These are phyloP conservation scores for Neopelma chrysocephalum DNA, from an alignment of 2,797 vertebrate genomes.

Conservation along the genomic window DNA sequence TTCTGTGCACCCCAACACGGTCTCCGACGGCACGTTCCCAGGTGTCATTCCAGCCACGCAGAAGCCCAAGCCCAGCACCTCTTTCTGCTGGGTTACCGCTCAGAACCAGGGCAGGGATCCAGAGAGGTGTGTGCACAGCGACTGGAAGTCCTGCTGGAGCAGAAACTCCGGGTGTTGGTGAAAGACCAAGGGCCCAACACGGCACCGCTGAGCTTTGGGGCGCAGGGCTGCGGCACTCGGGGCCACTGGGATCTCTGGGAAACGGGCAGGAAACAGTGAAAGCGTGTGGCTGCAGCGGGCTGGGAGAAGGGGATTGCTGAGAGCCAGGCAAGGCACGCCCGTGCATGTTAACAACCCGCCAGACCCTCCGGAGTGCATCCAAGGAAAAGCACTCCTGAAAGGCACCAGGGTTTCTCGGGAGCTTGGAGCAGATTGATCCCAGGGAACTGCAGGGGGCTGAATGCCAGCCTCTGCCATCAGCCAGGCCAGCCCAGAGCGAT, in stretches of 20 bases:
- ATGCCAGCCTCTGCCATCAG: neutral
- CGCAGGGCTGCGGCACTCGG: accelerated
- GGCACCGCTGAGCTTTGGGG: accelerated
- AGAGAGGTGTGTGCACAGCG: accelerated
- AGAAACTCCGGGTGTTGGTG: neutral
- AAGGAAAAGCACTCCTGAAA: neutral
- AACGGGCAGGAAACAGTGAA: neutral
- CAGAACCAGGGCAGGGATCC: neutral
- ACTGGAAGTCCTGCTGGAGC: neutral
- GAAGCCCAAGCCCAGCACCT: neutral
- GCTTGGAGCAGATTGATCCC: neutral
- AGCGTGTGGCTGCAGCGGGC: neutral
- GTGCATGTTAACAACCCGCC: neutral
- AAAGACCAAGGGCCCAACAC: neutral
- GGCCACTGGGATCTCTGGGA: accelerated
- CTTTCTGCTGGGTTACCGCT: neutral
- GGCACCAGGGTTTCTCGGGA: neutral
- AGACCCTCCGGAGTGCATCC: neutral
- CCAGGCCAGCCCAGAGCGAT: accelerated
- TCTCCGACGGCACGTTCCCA: accelerated
- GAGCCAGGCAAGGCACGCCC: neutral
- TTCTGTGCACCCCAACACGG: accelerated
- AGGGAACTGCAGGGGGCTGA: neutral
- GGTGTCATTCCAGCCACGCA: accelerated
- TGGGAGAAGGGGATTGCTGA: neutral